A percentile compares a stretch with the other conserved stretches of the same genome.
phyloP scores from a whole-genome alignment of 2,888 invertebrate genomes.

The Oeneis ivallda region DNA sequence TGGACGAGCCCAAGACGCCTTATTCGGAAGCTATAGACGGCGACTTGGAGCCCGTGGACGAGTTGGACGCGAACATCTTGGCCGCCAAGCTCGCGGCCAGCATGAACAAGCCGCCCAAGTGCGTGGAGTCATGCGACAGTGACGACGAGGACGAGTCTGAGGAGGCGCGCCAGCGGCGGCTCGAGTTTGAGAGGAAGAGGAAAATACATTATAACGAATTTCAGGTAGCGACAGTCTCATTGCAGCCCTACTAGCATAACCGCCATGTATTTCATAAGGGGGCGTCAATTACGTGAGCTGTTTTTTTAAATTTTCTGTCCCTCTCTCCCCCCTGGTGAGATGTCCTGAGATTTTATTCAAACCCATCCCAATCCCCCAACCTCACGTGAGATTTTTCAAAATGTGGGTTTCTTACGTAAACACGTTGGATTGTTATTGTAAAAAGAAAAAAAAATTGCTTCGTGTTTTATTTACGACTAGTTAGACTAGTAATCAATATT shows the following conservation, averaged over 20 bases:
- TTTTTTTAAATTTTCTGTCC: too few relatives aligned
- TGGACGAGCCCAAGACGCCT: slow-evolving; percentile 98
- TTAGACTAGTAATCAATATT: too few relatives aligned
- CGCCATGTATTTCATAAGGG: neutral
- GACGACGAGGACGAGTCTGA: slow-evolving; percentile 84
- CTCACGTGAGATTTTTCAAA: too few relatives aligned
- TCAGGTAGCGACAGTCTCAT: slow-evolving; percentile 54
- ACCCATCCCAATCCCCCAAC: too few relatives aligned
- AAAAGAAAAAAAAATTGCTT: too few relatives aligned
- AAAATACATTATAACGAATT: slow-evolving; percentile 99
- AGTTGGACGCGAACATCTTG: slow-evolving; percentile 86
- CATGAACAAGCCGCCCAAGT: slow-evolving; percentile 77
- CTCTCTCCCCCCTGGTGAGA: too few relatives aligned
- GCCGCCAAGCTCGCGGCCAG: slow-evolving; percentile 86
- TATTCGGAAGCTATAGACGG: slow-evolving; percentile 83
- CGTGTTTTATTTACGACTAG: too few relatives aligned
- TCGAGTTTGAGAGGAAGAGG: slow-evolving; percentile 94
- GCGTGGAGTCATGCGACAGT: slow-evolving; percentile 74
- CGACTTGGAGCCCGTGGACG: slow-evolving; percentile 81
- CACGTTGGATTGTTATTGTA: too few relatives aligned
- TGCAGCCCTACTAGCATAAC: neutral
- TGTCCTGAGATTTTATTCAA: too few relatives aligned
- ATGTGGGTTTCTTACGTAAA: too few relatives aligned
- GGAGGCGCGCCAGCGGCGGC: slow-evolving; percentile 84
- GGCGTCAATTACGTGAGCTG: too few relatives aligned